Conservation (phyloP, 2,888 invertebrate genomes). For the Chamaedrilus cognettii region DNA sequence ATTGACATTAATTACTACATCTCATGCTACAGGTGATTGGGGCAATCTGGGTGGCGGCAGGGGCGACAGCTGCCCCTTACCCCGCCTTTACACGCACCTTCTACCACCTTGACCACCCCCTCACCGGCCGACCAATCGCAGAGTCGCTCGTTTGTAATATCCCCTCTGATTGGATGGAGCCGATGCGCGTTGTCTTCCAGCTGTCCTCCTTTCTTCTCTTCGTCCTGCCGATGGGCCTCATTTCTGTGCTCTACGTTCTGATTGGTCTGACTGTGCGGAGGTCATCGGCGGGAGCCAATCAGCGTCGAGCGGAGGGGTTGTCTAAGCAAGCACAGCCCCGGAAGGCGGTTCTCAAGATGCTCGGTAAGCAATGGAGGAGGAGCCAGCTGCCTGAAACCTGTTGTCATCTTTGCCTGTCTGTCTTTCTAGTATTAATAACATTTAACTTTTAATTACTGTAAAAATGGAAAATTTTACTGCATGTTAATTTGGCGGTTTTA, state of each 20-base stretch:
- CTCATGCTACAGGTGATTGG: constrained; percentile 72
- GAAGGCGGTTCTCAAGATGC: constrained; percentile 13
- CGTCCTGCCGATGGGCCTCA: constrained; percentile 72
- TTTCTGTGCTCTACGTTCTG: constrained; percentile 72
- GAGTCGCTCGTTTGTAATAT: constrained; percentile 47
- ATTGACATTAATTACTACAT: too few relatives aligned
- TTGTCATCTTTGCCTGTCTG: too few relatives aligned
- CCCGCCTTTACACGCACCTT: constrained; percentile 48
- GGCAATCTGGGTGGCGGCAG: constrained; percentile 75
- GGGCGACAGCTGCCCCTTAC: constrained; percentile 68
- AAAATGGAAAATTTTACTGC: too few relatives aligned
- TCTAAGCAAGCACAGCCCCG: constrained; percentile 1
- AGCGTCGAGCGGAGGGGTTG: not conserved
- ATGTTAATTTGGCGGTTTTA: too few relatives aligned
- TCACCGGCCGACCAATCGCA: not conserved
- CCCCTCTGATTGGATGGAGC: constrained; percentile 40
- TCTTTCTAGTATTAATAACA: too few relatives aligned
- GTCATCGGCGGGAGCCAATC: constrained; percentile 26
- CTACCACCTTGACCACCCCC: constrained; percentile 41
- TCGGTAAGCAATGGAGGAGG: too few relatives aligned
- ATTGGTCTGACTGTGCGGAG: constrained; percentile 48
- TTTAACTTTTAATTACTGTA: too few relatives aligned
- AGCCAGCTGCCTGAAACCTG: too few relatives aligned
- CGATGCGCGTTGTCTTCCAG: constrained; percentile 67
- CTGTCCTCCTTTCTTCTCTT: constrained; percentile 82